phyloP scores from a whole-genome alignment of 2,888 invertebrate genomes.

The Stenichneumon culpator region DNA sequence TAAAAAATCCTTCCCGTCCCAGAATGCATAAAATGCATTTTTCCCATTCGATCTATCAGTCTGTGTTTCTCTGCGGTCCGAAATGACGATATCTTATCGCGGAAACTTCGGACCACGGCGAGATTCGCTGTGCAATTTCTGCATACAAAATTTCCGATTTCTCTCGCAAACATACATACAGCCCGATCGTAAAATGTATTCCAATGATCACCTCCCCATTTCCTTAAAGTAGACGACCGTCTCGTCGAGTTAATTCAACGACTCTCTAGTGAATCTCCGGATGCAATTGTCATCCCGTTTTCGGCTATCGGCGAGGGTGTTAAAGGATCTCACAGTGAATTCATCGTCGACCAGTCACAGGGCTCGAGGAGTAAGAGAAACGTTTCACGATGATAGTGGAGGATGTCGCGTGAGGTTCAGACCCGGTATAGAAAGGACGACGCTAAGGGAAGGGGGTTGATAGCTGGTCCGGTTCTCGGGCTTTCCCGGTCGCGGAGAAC shows the following conservation, averaged over 20 bases:
- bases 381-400: neutral
- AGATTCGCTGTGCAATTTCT: neutral
- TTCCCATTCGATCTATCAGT: too few relatives aligned
- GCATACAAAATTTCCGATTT: too few relatives aligned
- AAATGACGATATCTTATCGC: too few relatives aligned
- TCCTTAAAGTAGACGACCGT: neutral
- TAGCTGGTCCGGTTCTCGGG: slow-evolving; percentile 43
- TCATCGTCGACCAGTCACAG: slow-evolving; percentile 5
- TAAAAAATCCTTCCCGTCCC: too few relatives aligned
- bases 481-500: slow-evolving; percentile 20
- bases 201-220: neutral
- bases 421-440: neutral
- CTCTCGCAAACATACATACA: too few relatives aligned
- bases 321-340: neutral
- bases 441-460: neutral
- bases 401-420: slow-evolving; percentile 6
- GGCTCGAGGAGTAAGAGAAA: neutral
- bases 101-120: neutral
- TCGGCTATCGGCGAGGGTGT: neutral
- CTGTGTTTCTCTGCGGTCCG: too few relatives aligned
- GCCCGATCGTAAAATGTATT: neutral
- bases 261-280: neutral
- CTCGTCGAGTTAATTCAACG: slow-evolving; percentile 11
- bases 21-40: too few relatives aligned
- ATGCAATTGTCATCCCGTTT: slow-evolving; percentile 17